Evolutionary conservation across 2,113 vertebrate species (phyloP).

Genomic region (Oreocharis arfaki): DNA sequence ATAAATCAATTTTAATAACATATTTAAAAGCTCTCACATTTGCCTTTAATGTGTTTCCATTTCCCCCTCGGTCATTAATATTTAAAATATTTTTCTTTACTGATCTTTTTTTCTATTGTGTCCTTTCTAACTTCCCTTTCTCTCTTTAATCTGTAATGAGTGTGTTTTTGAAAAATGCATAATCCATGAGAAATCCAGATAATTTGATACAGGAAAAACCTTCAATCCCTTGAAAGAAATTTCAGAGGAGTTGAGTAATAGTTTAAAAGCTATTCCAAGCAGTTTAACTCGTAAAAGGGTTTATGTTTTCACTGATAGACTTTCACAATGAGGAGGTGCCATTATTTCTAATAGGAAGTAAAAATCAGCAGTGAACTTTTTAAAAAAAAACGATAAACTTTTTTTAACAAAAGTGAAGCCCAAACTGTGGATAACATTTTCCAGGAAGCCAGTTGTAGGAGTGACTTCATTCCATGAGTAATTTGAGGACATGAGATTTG

Average conservation of each 20-base stretch:
- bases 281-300: not conserved
- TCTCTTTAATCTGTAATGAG: slow-evolving; percentile 42
- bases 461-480: not conserved
- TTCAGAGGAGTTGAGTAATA: not conserved
- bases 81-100: slow-evolving; percentile 68
- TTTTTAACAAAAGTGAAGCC: not conserved
- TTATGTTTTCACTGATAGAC: not conserved
- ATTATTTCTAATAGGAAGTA: not conserved
- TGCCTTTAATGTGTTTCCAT: slow-evolving; percentile 66
- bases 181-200: slow-evolving; percentile 33
- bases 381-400: not conserved
- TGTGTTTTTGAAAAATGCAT: slow-evolving; percentile 31
- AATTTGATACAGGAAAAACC: not conserved
- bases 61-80: slow-evolving; percentile 50
- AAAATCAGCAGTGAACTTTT: not conserved
- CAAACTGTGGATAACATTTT: not conserved
- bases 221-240: slow-evolving; percentile 1
- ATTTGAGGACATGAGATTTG: not conserved
- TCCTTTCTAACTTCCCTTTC: slow-evolving; percentile 32
- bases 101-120: slow-evolving; percentile 53
- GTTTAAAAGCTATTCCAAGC: not conserved
- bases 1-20: slow-evolving; percentile 70
- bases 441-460: not conserved
- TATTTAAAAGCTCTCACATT: slow-evolving; percentile 69
- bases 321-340: not conserved